Conservation (phyloP, 23 tunicate species). For the Halocynthia roretzi region DNA sequence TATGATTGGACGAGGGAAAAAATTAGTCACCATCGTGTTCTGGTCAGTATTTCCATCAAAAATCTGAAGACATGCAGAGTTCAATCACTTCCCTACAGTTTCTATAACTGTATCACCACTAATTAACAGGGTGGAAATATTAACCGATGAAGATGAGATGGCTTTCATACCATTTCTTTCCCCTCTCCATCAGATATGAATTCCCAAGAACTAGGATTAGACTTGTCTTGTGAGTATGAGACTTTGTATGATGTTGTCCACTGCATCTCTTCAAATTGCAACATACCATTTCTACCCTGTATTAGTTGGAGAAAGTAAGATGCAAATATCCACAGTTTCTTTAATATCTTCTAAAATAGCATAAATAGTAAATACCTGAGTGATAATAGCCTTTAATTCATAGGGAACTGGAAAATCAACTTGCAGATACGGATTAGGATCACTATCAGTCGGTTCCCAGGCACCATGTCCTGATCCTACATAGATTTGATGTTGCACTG, state of each 20-base stretch:
- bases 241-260: conserved; percentile 79
- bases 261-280: conserved; percentile 43
- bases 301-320: not conserved
- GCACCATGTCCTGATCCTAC: conserved; percentile 78
- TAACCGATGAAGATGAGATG: not conserved
- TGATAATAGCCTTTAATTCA: conserved; percentile 77
- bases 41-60: conserved; percentile 67
- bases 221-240: conserved; percentile 55
- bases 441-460: conserved; percentile 43
- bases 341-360: not conserved
- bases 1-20: conserved; percentile 72
- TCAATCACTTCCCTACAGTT: not conserved
- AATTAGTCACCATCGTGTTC: conserved; percentile 81
- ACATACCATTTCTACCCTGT: conserved; percentile 64
- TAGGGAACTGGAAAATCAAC: conserved; percentile 52
- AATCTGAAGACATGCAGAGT: not conserved
- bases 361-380: conserved; percentile 46
- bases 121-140: not conserved
- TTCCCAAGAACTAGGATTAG: conserved; percentile 35
- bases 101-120: conserved; percentile 3
- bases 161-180: conserved; percentile 37
- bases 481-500: conserved; percentile 24
- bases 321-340: not conserved
- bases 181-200: conserved; percentile 48
- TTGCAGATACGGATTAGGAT: conserved; percentile 57